A percentile compares a stretch with the other conserved stretches of the same genome.
These are phyloP conservation scores for Cheilosia variabilis DNA, from an alignment of 2,888 invertebrate genomes.

Conservation along the genomic window DNA sequence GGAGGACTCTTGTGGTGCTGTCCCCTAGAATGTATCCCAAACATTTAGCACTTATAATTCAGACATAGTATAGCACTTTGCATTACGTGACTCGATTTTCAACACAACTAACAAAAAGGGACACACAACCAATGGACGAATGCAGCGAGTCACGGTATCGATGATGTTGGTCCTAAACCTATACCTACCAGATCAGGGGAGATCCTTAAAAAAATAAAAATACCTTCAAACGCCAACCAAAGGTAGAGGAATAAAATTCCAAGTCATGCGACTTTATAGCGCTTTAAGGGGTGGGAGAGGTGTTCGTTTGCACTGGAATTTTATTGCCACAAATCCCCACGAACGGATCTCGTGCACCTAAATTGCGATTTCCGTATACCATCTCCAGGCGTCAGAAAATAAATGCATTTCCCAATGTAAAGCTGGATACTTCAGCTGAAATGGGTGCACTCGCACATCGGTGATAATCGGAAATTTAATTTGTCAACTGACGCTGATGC, in stretches of 20 bases:
- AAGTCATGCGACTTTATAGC: conserved; percentile 60
- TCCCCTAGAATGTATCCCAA: conserved; percentile 52
- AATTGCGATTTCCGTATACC: conserved; percentile 41
- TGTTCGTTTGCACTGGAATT: conserved; percentile 29
- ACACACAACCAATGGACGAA: conserved; percentile 52
- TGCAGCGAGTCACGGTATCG: conserved; percentile 60
- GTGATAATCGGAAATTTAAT: conserved; percentile 74
- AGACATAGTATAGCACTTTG: conserved; percentile 78
- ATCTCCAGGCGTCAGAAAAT: not conserved
- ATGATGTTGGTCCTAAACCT: conserved; percentile 46
- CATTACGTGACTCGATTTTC: conserved; percentile 77
- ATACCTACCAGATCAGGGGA: conserved; percentile 40
- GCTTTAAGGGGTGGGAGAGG: not conserved
- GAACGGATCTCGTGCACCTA: conserved; percentile 48
- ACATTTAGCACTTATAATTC: conserved; percentile 77
- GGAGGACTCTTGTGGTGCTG: conserved; percentile 26
- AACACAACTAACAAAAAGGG: conserved; percentile 37
- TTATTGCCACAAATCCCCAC: conserved; percentile 53
- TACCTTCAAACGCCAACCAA: conserved; percentile 15
- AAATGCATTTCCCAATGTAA: conserved; percentile 39
- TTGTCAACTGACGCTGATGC: conserved; percentile 41
- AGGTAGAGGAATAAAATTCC: conserved; percentile 46
- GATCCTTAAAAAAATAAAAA: conserved; percentile 38
- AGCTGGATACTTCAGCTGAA: conserved; percentile 51
- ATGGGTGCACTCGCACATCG: conserved; percentile 65